Evolutionary conservation across 2,797 vertebrate species (phyloP).

Genomic region (Scyliorhinus canicula): DNA sequence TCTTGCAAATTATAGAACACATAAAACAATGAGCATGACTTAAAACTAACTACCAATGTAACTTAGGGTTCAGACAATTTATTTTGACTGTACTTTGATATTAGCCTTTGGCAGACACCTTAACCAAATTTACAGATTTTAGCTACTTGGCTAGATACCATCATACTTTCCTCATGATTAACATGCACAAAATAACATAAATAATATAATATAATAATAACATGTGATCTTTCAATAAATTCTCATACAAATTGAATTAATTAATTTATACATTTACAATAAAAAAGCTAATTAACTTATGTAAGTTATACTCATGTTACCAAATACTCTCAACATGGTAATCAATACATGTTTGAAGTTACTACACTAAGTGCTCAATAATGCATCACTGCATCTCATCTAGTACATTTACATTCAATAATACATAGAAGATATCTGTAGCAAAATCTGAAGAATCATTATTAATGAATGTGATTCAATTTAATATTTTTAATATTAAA

Average conservation of each 20-base stretch:
- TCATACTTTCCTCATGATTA: background rate
- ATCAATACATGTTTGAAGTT: conserved; percentile 37
- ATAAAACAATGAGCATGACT: background rate
- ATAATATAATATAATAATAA: background rate
- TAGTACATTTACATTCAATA: background rate
- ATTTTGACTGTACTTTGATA: background rate
- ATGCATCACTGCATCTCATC: conserved; percentile 32
- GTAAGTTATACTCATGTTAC: conserved; percentile 10
- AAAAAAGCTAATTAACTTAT: conserved; percentile 24
- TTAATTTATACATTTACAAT: conserved; percentile 36
- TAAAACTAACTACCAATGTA: background rate
- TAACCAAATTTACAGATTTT: background rate
- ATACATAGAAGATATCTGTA: conserved; percentile 17
- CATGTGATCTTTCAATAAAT: background rate
- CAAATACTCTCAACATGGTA: conserved; percentile 11
- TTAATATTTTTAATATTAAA: conserved; percentile 36
- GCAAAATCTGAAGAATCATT: conserved; percentile 17
- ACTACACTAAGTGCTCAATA: background rate
- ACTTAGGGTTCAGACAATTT: background rate
- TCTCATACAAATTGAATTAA: background rate
- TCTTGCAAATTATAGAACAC: background rate
- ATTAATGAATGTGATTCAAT: conserved; percentile 29
- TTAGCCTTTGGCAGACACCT: background rate
- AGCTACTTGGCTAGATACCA: background rate
- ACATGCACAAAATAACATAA: conserved; percentile 15